Base-by-base conservation (phyloP, 2,113 vertebrate species). In the Phaethornis superciliosus region DNA sequence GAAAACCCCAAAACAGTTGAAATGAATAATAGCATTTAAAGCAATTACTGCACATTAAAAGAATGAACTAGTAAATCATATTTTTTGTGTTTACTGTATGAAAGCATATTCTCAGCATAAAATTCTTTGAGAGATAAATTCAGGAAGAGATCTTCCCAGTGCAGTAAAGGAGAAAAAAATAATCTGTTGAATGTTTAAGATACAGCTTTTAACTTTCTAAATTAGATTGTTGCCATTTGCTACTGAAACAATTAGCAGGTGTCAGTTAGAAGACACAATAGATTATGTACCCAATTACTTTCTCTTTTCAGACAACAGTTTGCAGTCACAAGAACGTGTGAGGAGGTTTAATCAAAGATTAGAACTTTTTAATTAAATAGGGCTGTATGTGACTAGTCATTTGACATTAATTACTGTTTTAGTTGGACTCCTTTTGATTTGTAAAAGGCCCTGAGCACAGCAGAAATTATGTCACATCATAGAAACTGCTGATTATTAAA, bases 331-430 rank as follows among this genome's bases (percentile, higher is more conserved):
- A 90, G 88, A 96, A 95, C 22, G 24, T 83, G 91, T 97, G 95
- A 96, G 95, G 94, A 97, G 95, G 90, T 96, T 97, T 97, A 98
- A 98, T 97, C 96, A 98, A 98, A 97, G 97, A 98, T 98, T 97
- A 97, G 95, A 97, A 98, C 94, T 97, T 98, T 97, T 98, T 97
- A 98, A 98, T 98, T 98, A 98, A 98, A 97, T 95, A 72, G 56
- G 20, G 94, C 82, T 15, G 93, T 98, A 97, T 97, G 96, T 95
- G 96, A 97, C 94, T 97, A 95, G 91, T 97, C 93, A 94, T 97
- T 98, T 98, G 97, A 97, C 97, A 98, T 98, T 98, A 98, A 98
- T 98, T 98, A 97, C 96, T 97, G 94, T 97, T 98, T 98, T 97
- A 96, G 94, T 95, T 97, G 93, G 88, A 97, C 97, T 97, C 79